These are phyloP conservation scores for Cataglyphis hispanica DNA, from an alignment of 1,140 invertebrate species.

Conservation along the genomic window DNA sequence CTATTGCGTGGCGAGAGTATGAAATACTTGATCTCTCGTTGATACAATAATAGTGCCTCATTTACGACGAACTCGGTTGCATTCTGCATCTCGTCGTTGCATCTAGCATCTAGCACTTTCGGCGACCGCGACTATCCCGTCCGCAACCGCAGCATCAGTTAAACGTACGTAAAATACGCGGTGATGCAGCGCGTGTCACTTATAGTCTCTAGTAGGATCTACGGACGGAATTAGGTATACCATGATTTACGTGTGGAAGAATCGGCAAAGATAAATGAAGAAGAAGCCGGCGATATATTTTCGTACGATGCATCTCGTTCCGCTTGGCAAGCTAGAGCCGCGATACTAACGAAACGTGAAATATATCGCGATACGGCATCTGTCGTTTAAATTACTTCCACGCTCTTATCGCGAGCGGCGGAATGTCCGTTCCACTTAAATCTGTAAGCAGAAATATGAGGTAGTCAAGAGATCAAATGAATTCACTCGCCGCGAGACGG, in stretches of 20 bases:
- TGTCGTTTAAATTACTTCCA: slow-evolving; percentile 17
- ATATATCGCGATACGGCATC: slow-evolving; percentile 12
- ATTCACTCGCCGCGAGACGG: not conserved
- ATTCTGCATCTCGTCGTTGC: slow-evolving; percentile 29
- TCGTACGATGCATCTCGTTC: slow-evolving; percentile 28
- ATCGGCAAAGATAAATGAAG: slow-evolving; percentile 55
- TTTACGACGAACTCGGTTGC: slow-evolving; percentile 14
- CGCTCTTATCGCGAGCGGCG: not conserved
- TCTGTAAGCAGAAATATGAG: not conserved
- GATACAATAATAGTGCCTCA: not conserved
- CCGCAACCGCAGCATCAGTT: slow-evolving; percentile 51
- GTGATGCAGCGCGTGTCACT: slow-evolving; percentile 53
- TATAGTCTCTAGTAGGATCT: slow-evolving; percentile 29
- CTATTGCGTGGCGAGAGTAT: not conserved
- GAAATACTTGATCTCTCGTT: not conserved
- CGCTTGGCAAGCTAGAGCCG: slow-evolving; percentile 21
- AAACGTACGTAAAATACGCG: slow-evolving; percentile 44
- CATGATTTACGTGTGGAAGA: slow-evolving; percentile 10
- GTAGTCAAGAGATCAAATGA: not conserved
- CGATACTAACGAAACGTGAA: slow-evolving; percentile 39
- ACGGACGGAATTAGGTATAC: slow-evolving; percentile 39
- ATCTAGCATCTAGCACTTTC: slow-evolving; percentile 34
- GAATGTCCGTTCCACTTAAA: slow-evolving; percentile 1
- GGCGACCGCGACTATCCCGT: slow-evolving; percentile 23
- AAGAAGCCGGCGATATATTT: slow-evolving; percentile 40